phyloP scores from a whole-genome alignment of 2,797 vertebrate genomes.

The Synaphobranchus kaupii region DNA sequence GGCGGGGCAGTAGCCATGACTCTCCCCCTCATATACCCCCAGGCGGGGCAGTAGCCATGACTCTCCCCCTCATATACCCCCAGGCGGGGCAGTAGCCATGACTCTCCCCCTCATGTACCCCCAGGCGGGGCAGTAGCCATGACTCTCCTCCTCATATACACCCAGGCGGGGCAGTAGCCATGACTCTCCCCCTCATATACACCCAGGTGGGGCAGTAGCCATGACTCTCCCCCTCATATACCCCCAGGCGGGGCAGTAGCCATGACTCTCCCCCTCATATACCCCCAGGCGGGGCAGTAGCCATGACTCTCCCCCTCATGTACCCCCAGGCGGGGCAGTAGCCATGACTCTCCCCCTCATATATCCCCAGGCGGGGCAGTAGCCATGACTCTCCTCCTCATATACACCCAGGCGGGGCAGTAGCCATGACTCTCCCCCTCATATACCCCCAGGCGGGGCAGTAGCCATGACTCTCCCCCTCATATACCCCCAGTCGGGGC shows the following conservation, averaged over 20 bases:
- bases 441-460: neutral
- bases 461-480: neutral
- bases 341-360: neutral
- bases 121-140: too few species aligned
- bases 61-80: neutral
- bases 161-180: too few species aligned
- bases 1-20: too few species aligned
- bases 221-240: neutral
- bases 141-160: neutral
- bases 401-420: neutral
- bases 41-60: too few species aligned
- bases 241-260: too few species aligned
- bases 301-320: neutral
- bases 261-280: neutral
- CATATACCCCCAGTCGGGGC: neutral
- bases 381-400: neutral
- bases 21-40: neutral
- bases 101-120: neutral
- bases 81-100: too few species aligned
- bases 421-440: neutral
- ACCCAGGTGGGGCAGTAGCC: too few species aligned
- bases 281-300: too few species aligned
- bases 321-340: neutral
- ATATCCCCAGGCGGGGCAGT: neutral
- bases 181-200: neutral